A percentile compares a stretch with the other conserved stretches of the same genome.
Conservation (phyloP, 1,140 invertebrate genomes). For the Atta cephalotes region DNA sequence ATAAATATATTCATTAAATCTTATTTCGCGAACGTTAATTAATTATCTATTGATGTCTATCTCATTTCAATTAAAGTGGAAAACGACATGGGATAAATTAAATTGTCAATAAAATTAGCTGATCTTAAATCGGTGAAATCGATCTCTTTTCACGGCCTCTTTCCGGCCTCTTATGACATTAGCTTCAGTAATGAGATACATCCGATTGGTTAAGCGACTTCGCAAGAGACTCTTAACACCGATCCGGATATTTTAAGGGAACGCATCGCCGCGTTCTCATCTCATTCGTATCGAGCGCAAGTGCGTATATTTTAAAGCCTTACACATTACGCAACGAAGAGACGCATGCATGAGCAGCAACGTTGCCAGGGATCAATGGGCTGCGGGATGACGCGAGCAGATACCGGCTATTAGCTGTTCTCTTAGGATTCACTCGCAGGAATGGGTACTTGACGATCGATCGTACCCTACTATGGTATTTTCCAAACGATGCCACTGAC, state of each 20-base stretch:
- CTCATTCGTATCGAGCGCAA: conserved; percentile 26
- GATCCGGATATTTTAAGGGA: conserved; percentile 36
- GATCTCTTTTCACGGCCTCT: neutral
- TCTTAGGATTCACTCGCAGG: neutral
- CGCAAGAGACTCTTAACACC: neutral
- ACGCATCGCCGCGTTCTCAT: conserved; percentile 15
- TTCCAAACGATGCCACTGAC: conserved; percentile 46
- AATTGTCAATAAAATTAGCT: conserved; percentile 17
- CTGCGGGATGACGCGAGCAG: conserved; percentile 7
- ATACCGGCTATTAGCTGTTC: conserved; percentile 31
- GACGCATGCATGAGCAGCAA: neutral
- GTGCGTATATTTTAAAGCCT: conserved; percentile 44
- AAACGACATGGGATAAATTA: neutral
- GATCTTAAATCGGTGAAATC: neutral
- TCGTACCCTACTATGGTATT: conserved; percentile 17
- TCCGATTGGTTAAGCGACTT: conserved; percentile 31
- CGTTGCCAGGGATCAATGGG: neutral
- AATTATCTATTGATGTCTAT: neutral
- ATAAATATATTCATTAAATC: conserved; percentile 22
- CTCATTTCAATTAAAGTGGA: neutral
- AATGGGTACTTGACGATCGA: conserved; percentile 40
- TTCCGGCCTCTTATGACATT: neutral
- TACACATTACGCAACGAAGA: conserved; percentile 32
- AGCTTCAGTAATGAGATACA: conserved; percentile 12
- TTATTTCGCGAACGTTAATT: neutral